Percentiles rank a stretch among this genome's conserved stretches.
phyloP scores from a whole-genome alignment of 64 coral and sea anemone species.

The Dendrophyllia cribrosa region DNA sequence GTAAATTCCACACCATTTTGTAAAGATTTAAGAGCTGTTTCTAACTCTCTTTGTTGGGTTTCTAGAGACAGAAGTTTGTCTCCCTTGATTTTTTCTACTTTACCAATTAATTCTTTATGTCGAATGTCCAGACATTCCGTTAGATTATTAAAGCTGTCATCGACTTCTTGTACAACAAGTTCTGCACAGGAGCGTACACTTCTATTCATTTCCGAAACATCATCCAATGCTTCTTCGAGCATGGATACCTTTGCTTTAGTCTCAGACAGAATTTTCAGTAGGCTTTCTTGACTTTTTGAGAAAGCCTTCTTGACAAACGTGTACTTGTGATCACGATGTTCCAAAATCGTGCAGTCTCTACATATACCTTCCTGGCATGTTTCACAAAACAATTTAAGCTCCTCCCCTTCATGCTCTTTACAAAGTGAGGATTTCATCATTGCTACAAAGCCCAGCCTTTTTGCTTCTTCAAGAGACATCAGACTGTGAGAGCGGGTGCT shows the following conservation, averaged over 20 bases:
- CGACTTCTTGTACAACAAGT: not conserved
- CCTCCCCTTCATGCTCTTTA: conserved; percentile 5
- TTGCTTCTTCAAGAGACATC: conserved; percentile 13
- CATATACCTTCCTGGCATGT: not conserved
- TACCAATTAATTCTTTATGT: not conserved
- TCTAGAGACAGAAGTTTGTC: not conserved
- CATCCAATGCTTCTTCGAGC: not conserved
- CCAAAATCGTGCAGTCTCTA: conserved; percentile 12
- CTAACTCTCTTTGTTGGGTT: not conserved
- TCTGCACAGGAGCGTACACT: not conserved
- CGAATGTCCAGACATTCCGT: not conserved
- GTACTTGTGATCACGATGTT: conserved; percentile 13
- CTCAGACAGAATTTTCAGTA: not conserved
- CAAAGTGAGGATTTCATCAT: not conserved
- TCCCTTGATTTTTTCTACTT: not conserved
- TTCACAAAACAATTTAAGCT: conserved; percentile 7
- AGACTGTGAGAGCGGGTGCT: not conserved
- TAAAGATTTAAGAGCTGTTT: conserved; percentile 28
- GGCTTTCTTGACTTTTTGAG: not conserved
- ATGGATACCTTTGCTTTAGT: not conserved
- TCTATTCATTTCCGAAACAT: not conserved
- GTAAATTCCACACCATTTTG: conserved; percentile 62
- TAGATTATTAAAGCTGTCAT: not conserved
- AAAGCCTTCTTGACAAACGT: conserved; percentile 8
- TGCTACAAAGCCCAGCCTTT: not conserved